Evolutionary conservation across 2,888 invertebrate species (phyloP), one percentile per base, ranked within the genome.

Genomic region (Boloria euphrosyne): DNA sequence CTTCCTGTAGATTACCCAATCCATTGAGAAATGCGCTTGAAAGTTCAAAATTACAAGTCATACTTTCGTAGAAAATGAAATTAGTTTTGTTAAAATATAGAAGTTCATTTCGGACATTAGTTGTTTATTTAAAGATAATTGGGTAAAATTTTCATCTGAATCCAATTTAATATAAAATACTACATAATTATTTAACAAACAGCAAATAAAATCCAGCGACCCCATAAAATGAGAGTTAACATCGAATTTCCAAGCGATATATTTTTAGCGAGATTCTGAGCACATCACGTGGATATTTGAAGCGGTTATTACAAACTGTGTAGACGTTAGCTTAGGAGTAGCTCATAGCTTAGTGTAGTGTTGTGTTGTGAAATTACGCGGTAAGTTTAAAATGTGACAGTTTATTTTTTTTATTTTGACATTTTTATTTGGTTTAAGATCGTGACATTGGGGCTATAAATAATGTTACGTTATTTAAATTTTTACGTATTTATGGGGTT

Each of bases 301-400:
- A 74, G 74, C 74, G 72, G 73, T 75, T 73, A 75, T 73, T 76
- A 74, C 75, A 72, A 74, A 73, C 65, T 71, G 76, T 51, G 73
- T 73, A 74, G 74, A 76, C 76, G 67, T 67, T 73, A 72, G 68
- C 65, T 67, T 71, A 71, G 71, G 71, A 51, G 66, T 70, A 68
- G 71, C 58, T 53, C 57, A 65, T 67, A 67, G 65, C 16, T 63
- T 64, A 66, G 63, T 62, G 52, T 66, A 66, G 63, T 64, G 61
- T 47, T 58, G 67, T 69, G 65, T 67, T 71, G 66, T 68, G 57
- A 55, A 17, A 69, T 53, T 51, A 68, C 67, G 68, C 66, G 67
- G 72, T 73, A 50, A 73, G 71, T 73, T 61, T 27, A 13, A 16
- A 44, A 38, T 53, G 44, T 57, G 47, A 51, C 43, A 22, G 18